A percentile compares a stretch with the other conserved stretches of the same genome.
phyloP scores from a whole-genome alignment of 2,888 invertebrate genomes.

The Acanthopleura granulata region DNA sequence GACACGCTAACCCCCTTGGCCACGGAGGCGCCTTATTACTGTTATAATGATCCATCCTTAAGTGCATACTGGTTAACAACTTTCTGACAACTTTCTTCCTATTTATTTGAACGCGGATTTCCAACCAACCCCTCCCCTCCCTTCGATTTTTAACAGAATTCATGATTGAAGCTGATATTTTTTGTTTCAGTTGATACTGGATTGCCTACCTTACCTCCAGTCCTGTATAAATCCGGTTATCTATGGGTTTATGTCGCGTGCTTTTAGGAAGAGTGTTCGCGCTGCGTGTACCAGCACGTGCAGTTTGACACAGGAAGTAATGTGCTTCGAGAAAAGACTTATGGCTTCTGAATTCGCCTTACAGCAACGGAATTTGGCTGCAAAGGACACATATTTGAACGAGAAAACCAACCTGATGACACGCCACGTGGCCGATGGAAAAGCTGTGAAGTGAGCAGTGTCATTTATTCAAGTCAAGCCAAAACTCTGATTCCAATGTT shows the following conservation, averaged over 20 bases:
- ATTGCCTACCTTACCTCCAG: slow-evolving; percentile 58
- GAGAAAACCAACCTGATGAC: slow-evolving; percentile 10
- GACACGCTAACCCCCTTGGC: no score
- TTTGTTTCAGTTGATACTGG: slow-evolving; percentile 45
- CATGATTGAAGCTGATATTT: no score
- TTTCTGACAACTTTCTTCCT: no score
- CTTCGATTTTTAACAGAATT: no score
- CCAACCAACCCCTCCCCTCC: no score
- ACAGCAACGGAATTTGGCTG: slow-evolving; percentile 2
- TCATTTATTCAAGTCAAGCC: no score
- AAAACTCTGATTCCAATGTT: no score
- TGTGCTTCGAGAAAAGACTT: slow-evolving; percentile 18
- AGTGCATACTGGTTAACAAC: no score
- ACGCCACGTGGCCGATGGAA: not conserved
- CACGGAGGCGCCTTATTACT: no score
- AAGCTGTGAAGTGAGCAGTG: not conserved
- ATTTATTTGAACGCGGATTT: no score
- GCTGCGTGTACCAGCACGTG: slow-evolving; percentile 24
- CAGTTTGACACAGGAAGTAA: slow-evolving; percentile 13
- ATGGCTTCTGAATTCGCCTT: slow-evolving; percentile 6
- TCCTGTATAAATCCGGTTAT: slow-evolving; percentile 59
- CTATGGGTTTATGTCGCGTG: slow-evolving; percentile 61
- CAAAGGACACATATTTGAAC: slow-evolving; percentile 10
- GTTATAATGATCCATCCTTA: no score
- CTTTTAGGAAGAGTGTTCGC: slow-evolving; percentile 43